Evolutionary conservation across 2,113 vertebrate genomes (phyloP).

Genomic region (Rhinogobius similis): DNA sequence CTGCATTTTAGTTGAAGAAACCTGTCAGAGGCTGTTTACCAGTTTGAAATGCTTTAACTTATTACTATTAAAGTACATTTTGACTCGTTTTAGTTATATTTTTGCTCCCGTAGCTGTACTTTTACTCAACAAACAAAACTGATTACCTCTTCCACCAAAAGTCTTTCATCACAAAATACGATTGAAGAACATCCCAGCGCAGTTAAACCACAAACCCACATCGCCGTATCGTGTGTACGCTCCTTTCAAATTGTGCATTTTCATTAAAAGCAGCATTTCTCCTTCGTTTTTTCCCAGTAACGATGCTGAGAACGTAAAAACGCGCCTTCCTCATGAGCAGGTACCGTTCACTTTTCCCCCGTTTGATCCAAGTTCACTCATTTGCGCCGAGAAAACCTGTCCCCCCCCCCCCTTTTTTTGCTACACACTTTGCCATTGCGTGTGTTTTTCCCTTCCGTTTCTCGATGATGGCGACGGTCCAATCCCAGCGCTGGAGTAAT

Average conservation of each 20-base stretch:
- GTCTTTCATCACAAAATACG: too few relatives aligned
- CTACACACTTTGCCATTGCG: constrained; percentile 15
- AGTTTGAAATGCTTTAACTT: too few relatives aligned
- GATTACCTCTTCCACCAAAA: too few relatives aligned
- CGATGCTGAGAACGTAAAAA: constrained; percentile 16
- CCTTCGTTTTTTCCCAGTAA: not conserved
- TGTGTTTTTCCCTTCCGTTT: constrained; percentile 2
- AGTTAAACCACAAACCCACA: too few relatives aligned
- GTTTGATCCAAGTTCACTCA: constrained; percentile 37
- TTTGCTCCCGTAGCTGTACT: too few relatives aligned
- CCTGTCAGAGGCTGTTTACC: too few relatives aligned
- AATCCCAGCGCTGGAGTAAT: constrained; percentile 30
- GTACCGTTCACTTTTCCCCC: constrained; percentile 22
- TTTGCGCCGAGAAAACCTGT: constrained; percentile 23
- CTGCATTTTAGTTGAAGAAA: too few relatives aligned
- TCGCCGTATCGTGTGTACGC: not conserved
- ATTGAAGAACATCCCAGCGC: too few relatives aligned
- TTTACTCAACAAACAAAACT: too few relatives aligned
- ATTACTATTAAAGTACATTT: too few relatives aligned
- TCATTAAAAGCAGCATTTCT: not conserved
- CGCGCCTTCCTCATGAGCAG: constrained; percentile 11
- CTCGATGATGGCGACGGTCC: constrained; percentile 14
- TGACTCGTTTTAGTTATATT: too few relatives aligned
- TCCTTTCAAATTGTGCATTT: not conserved
- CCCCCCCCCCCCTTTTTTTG: too few relatives aligned